Evolutionary conservation across 2,113 vertebrate genomes (phyloP).

Genomic region (Cinclus cinclus): DNA sequence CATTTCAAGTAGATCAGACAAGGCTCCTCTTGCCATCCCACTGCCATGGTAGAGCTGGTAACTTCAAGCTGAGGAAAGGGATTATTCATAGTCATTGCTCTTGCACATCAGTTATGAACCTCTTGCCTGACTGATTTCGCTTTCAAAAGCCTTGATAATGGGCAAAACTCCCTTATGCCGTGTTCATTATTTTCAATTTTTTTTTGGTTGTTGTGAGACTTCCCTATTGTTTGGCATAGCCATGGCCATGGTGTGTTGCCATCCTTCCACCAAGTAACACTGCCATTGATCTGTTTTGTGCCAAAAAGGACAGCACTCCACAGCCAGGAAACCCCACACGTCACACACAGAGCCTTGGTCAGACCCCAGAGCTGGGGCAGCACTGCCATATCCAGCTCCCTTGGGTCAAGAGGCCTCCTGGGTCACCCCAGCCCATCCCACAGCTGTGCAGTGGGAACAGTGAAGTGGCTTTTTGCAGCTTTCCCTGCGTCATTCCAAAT

Average conservation of each 20-base stretch:
- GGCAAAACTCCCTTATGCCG: not conserved
- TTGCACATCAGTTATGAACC: not conserved
- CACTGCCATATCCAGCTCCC: not conserved
- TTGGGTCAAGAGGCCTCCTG: not conserved
- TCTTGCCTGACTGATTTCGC: not conserved
- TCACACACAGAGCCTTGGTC: not conserved
- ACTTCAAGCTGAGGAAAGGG: not conserved
- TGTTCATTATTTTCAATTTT: not conserved
- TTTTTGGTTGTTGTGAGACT: not conserved
- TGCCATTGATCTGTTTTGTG: not conserved
- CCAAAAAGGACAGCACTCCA: not conserved
- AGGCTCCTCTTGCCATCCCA: not conserved
- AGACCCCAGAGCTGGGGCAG: not conserved
- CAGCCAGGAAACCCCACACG: accelerated
- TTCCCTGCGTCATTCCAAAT: not conserved
- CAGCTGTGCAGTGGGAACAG: not conserved
- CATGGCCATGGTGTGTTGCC: not conserved
- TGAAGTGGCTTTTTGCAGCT: not conserved
- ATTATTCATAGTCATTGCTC: not conserved
- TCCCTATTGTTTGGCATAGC: not conserved
- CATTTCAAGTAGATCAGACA: not conserved
- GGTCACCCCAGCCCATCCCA: not conserved
- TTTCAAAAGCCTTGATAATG: not conserved
- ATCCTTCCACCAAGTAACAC: not conserved
- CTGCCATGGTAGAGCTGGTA: not conserved